A percentile compares a stretch with the other conserved stretches of the same genome.
phyloP scores from a whole-genome alignment of 35 echinoderm and acorn worm genomes.

The Nesometra sesokonis region DNA sequence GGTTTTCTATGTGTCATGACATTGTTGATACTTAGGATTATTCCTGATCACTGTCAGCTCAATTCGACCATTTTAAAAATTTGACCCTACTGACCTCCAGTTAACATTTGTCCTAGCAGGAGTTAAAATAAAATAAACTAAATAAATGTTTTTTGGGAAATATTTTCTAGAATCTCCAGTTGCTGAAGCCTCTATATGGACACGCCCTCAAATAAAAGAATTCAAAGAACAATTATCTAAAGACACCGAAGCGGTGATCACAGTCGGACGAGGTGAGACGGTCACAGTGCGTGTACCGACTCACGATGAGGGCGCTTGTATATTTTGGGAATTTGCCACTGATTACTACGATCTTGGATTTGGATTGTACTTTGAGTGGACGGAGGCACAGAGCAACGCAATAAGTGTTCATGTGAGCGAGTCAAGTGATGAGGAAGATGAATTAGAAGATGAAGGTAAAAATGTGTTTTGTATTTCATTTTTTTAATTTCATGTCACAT shows the following conservation, averaged over 20 bases:
- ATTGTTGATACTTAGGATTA: too few species aligned
- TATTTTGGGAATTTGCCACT: conserved; percentile 99
- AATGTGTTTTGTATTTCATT: not conserved
- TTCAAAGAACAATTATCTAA: conserved; percentile 80
- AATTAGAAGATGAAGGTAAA: conserved; percentile 63
- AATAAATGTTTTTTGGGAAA: conserved; percentile 3
- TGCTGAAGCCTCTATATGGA: conserved; percentile 90
- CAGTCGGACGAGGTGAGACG: conserved; percentile 82
- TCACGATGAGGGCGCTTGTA: conserved; percentile 82
- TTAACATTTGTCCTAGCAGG: too few species aligned
- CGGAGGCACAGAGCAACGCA: conserved; percentile 67
- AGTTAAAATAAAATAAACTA: not conserved
- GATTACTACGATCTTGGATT: conserved; percentile 97
- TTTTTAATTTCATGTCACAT: too few species aligned
- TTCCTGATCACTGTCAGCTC: too few species aligned
- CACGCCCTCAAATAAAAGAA: conserved; percentile 56
- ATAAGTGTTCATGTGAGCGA: conserved; percentile 97
- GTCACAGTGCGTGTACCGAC: conserved; percentile 94
- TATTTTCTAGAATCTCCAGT: conserved; percentile 40
- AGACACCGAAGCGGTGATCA: conserved; percentile 79
- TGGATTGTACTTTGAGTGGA: conserved; percentile 98
- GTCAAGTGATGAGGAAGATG: conserved; percentile 83
- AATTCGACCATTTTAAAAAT: too few species aligned
- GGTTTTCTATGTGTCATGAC: too few species aligned
- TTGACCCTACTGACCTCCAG: too few species aligned